These are phyloP conservation scores for Diplazon laetatorius DNA, from an alignment of 2,888 invertebrate genomes.

Conservation along the genomic window DNA sequence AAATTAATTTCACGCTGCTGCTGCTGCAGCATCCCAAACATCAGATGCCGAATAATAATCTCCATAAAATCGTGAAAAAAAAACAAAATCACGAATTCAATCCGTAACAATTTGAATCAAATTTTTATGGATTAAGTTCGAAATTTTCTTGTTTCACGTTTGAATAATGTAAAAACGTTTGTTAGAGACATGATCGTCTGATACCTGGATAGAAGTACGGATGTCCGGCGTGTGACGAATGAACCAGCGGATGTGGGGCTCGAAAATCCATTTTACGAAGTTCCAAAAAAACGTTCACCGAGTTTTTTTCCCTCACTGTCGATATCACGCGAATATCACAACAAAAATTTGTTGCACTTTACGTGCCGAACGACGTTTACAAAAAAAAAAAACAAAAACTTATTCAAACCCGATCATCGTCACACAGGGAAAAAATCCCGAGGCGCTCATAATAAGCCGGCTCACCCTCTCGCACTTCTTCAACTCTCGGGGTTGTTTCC, in stretches of 20 bases:
- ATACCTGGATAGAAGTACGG: conserved; percentile 77
- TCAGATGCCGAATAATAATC: too few relatives aligned
- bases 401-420: too few relatives aligned
- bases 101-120: too few relatives aligned
- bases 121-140: too few relatives aligned
- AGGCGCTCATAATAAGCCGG: conserved; percentile 1
- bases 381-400: conserved; percentile 31
- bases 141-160: too few relatives aligned
- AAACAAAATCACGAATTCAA: background rate
- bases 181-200: too few relatives aligned
- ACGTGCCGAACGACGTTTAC: conserved; percentile 1
- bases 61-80: background rate
- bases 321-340: conserved; percentile 16
- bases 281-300: background rate
- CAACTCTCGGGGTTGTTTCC: too few relatives aligned
- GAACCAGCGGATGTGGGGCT: conserved; percentile 80
- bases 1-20: conserved; percentile 60
- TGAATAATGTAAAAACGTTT: too few relatives aligned
- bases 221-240: conserved; percentile 79
- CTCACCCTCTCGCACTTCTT: background rate
- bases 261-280: conserved; percentile 79
- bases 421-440: conserved; percentile 32
- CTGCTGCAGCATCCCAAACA: too few relatives aligned
- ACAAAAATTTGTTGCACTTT: too few relatives aligned
- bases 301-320: background rate